Base-by-base conservation (phyloP, 2,113 vertebrate genomes). In the Ctenodactylus gundi region DNA sequence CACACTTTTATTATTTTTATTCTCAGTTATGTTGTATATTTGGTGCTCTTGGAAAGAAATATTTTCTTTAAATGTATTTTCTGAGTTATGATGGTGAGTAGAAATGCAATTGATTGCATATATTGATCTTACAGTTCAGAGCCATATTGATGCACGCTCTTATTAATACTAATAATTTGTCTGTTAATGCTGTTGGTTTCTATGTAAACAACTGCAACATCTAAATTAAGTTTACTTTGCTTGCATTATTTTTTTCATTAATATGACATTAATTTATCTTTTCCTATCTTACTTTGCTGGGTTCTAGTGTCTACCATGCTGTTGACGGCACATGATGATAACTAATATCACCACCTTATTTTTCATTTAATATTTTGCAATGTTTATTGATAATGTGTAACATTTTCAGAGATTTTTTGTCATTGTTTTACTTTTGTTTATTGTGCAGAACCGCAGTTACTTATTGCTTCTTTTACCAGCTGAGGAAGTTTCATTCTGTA, bases 41-140 rank as follows among this genome's bases (percentile, higher is more conserved):
- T 87, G 20, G 57, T 92, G 21, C 13, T 91, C n/a, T 11, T 84
- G 14, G n/a, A 78, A 95, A 88, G 31, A 88, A 70, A 81, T 36
- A 84, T 72, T 95, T 96, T 85, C 39, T 81, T 78, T 94, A 97
- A 97, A 96, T 94, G 91, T 31, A 91, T 88, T 95, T 95, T 78
- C 84, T 95, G 80, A 94, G 92, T 91, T 95, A 96, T 91, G 41
- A 58, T 91, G n/a, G 11, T 76, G 17, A 44, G 86, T 53, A 90
- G 58, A 94, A 89, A 91, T 62, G 23, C 72, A 94, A 95, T 93
- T 95, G 89, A 94, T 93, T 76, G 15, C 91, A 11, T 65, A 75
- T 95, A 89, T 96, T 94, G 95, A 96, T 95, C 70, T 93, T 73
- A 89, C 3, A 96, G 21, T 25, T 95, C 36, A 53, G 31, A 86